These are phyloP conservation scores for Stegastes partitus DNA, from an alignment of 2,113 vertebrate genomes.

Conservation along the genomic window DNA sequence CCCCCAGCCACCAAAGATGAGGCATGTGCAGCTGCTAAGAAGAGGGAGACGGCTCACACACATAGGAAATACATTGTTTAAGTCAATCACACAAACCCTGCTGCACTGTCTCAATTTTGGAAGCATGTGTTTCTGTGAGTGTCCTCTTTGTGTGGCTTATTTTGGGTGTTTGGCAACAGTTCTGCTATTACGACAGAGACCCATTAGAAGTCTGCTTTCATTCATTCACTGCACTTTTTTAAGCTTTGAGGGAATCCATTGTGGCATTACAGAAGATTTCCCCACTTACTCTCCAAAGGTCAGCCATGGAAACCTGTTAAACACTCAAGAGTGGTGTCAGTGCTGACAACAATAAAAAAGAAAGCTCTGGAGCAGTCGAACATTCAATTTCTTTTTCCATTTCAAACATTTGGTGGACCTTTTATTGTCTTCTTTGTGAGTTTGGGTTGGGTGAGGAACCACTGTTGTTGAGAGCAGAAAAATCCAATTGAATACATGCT, in stretches of 20 bases:
- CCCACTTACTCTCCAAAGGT: constrained; percentile 21
- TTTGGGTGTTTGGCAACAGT: constrained; percentile 55
- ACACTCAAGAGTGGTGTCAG: constrained; percentile 8
- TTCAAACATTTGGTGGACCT: background rate
- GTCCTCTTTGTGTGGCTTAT: constrained; percentile 30
- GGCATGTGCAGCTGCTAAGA: constrained; percentile 42
- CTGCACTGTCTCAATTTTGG: constrained; percentile 41
- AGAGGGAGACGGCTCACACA: constrained; percentile 38
- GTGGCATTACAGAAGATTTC: constrained; percentile 42
- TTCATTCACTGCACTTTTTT: constrained; percentile 59
- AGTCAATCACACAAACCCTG: constrained; percentile 48
- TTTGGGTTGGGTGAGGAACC: background rate
- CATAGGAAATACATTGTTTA: constrained; percentile 41
- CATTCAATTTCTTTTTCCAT: background rate
- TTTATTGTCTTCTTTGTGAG: background rate
- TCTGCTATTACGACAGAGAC: constrained; percentile 38
- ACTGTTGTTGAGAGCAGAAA: background rate
- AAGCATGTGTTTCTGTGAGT: constrained; percentile 41
- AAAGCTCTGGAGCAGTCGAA: background rate
- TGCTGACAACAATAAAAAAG: constrained; percentile 1
- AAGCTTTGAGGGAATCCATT: constrained; percentile 47
- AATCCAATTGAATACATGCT: background rate
- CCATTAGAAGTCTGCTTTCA: constrained; percentile 64
- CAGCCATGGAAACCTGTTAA: constrained; percentile 25
- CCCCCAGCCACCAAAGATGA: constrained; percentile 10